phyloP scores from a whole-genome alignment of 2,797 vertebrate species.

The Leontopithecus rosalia region DNA sequence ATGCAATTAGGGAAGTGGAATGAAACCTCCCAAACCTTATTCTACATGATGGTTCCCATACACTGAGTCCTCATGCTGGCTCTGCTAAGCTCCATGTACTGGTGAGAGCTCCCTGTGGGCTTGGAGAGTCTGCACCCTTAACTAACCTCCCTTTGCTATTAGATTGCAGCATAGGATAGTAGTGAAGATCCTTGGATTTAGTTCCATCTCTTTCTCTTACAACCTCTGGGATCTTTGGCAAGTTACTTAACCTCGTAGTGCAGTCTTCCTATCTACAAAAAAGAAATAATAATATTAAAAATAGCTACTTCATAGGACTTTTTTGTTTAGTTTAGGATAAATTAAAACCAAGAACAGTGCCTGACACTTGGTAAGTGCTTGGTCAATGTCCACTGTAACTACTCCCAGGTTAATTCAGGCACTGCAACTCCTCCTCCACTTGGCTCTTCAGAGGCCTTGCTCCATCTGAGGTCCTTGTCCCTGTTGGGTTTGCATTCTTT shows the following conservation, averaged over 20 bases:
- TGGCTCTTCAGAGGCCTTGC: neutral
- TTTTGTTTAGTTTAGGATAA: neutral
- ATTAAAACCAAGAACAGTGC: neutral
- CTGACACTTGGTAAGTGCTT: neutral
- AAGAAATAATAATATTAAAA: neutral
- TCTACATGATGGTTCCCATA: neutral
- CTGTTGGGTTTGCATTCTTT: neutral
- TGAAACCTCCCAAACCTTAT: neutral
- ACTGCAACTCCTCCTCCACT: neutral
- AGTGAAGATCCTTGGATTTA: neutral
- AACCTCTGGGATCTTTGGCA: neutral
- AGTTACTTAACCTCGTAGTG: neutral
- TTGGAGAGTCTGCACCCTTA: neutral
- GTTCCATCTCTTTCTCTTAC: neutral
- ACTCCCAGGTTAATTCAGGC: neutral
- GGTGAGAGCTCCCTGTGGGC: neutral
- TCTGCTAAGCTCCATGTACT: too few species aligned
- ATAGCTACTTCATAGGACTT: neutral
- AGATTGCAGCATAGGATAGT: neutral
- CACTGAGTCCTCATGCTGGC: neutral
- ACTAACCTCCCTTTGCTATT: neutral
- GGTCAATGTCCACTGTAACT: neutral
- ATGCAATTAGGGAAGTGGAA: neutral
- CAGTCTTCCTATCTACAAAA: neutral
- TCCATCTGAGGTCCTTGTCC: neutral